Conservation (phyloP, 2,113 vertebrate genomes). For the Tragelaphus scriptus region DNA sequence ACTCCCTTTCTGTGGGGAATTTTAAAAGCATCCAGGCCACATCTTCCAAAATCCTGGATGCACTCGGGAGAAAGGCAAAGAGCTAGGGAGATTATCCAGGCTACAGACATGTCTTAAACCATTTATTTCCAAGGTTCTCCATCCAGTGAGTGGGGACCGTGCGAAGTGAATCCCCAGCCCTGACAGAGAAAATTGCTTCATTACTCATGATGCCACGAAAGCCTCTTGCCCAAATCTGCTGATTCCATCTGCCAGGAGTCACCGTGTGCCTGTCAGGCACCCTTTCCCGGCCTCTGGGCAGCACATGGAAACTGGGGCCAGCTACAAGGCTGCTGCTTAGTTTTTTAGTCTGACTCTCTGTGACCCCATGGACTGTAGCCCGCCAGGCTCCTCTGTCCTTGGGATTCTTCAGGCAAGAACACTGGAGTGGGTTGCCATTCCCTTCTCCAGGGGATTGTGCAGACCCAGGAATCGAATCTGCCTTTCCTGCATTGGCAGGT, state of each 20-base stretch:
- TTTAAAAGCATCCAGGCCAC: neutral
- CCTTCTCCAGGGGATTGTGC: neutral
- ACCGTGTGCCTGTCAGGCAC: accelerated
- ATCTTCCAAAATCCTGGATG: neutral
- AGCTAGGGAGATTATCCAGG: neutral
- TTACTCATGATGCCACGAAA: neutral
- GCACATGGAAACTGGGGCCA: neutral
- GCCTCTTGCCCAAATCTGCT: neutral
- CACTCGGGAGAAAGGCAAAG: neutral
- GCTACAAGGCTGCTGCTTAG: neutral
- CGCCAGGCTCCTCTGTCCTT: neutral
- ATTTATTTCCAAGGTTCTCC: neutral
- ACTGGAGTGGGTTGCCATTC: neutral
- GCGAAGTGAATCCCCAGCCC: neutral
- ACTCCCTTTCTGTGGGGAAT: neutral
- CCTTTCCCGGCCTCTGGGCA: neutral
- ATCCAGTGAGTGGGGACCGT: neutral
- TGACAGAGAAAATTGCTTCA: neutral
- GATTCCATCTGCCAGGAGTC: neutral
- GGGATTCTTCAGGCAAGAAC: neutral
- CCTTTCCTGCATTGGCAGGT: neutral
- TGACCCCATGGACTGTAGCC: neutral
- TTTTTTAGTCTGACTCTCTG: neutral
- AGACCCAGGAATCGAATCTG: neutral
- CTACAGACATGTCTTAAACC: neutral